Conservation (phyloP, 1,140 invertebrate species). For the Lasioglossum albipes region DNA sequence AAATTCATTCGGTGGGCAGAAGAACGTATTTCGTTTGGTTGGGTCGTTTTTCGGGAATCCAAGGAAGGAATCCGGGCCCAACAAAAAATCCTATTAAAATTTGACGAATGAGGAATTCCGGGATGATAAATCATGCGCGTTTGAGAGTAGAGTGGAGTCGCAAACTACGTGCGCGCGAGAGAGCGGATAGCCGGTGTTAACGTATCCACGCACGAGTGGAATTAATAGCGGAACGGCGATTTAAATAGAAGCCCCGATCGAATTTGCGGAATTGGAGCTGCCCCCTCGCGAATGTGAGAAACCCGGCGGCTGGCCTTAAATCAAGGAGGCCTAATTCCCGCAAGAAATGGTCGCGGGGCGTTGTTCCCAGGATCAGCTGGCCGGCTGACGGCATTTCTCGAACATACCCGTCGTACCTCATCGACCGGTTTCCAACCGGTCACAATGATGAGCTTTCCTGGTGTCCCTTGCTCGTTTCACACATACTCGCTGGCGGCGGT, state of each 20-base stretch:
- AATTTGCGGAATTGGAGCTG: slow-evolving; percentile 42
- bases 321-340: slow-evolving; percentile 78
- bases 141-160: neutral
- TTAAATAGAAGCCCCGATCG: slow-evolving; percentile 15
- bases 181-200: neutral
- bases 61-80: too few relatives aligned
- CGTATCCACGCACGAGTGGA: neutral
- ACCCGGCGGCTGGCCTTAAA: slow-evolving; percentile 74
- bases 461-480: slow-evolving; percentile 20
- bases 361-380: slow-evolving; percentile 81
- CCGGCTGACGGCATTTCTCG: slow-evolving; percentile 77
- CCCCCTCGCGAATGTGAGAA: slow-evolving; percentile 74
- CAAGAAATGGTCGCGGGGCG: slow-evolving; percentile 76
- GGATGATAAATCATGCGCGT: neutral
- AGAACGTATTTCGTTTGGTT: too few relatives aligned
- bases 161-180: too few relatives aligned
- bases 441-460: slow-evolving; percentile 52
- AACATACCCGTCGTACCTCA: slow-evolving; percentile 73
- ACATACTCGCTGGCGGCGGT: neutral
- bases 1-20: too few relatives aligned
- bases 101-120: slow-evolving; percentile 1
- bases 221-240: slow-evolving; percentile 6
- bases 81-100: neutral
- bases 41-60: too few relatives aligned
- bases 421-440: slow-evolving; percentile 71